These are phyloP conservation scores for Drosophila parvula DNA, from an alignment of 1,140 invertebrate genomes.

Conservation along the genomic window DNA sequence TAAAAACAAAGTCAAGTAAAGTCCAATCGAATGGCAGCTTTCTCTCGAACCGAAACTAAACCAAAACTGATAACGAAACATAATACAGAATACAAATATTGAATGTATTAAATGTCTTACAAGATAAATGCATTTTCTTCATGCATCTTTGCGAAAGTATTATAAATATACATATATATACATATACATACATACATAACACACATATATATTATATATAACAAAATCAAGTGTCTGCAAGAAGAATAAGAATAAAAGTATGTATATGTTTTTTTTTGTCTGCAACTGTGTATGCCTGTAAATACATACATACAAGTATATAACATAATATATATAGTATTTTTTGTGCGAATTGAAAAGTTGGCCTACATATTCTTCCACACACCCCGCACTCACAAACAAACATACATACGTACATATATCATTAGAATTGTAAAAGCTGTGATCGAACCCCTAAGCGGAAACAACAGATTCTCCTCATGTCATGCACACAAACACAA, in stretches of 20 bases:
- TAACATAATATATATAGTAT: constrained; percentile 43
- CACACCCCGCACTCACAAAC: constrained; percentile 23
- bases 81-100: constrained; percentile 12
- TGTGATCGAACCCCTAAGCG: constrained; percentile 61
- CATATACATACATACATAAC: neutral
- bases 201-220: constrained; percentile 33
- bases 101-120: constrained; percentile 49
- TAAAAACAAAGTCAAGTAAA: constrained; percentile 12
- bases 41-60: constrained; percentile 38
- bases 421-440: constrained; percentile 82
- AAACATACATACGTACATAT: constrained; percentile 50
- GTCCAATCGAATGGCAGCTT: constrained; percentile 55
- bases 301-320: constrained; percentile 18
- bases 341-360: constrained; percentile 65
- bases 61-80: constrained; percentile 3
- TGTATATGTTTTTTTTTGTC: constrained; percentile 15
- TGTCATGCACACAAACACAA: constrained; percentile 15
- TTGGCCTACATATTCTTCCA: constrained; percentile 24
- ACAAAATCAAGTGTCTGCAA: constrained; percentile 22
- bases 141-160: constrained; percentile 55
- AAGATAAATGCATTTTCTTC: constrained; percentile 48
- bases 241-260: neutral
- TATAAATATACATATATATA: constrained; percentile 56
- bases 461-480: constrained; percentile 37
- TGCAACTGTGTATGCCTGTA: neutral